These are phyloP conservation scores for Rhinogobius similis DNA, from an alignment of 2,113 vertebrate genomes.

Conservation along the genomic window DNA sequence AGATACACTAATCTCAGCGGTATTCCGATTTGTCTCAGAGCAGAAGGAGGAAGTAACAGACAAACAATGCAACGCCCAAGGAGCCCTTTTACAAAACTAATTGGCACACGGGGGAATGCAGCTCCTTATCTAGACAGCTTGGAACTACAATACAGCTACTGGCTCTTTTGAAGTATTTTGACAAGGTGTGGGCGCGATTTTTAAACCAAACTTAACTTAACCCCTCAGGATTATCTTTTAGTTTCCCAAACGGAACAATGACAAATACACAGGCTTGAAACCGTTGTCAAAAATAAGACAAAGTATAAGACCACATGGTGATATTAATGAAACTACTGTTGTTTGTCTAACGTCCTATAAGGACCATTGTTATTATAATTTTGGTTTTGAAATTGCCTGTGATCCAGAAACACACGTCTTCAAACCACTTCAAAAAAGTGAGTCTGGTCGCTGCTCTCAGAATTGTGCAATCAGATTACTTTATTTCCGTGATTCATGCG, in stretches of 20 bases:
- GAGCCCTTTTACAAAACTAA: constrained; percentile 55
- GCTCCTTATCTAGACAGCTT: constrained; percentile 49
- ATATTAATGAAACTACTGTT: too few species aligned
- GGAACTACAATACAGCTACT: constrained; percentile 41
- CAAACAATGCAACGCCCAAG: constrained; percentile 33
- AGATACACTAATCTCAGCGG: constrained; percentile 22
- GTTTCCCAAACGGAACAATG: neutral
- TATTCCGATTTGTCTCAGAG: constrained; percentile 28
- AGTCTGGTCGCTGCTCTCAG: too few species aligned
- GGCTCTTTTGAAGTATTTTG: constrained; percentile 46
- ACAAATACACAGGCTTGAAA: neutral
- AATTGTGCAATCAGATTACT: too few species aligned
- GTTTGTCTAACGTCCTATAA: too few species aligned
- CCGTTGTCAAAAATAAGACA: neutral
- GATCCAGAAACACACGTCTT: too few species aligned
- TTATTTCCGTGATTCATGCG: too few species aligned
- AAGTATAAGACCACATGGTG: too few species aligned
- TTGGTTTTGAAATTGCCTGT: too few species aligned
- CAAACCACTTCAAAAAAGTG: too few species aligned
- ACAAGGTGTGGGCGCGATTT: constrained; percentile 55
- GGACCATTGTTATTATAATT: too few species aligned
- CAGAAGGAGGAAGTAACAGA: constrained; percentile 11
- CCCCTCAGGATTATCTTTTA: neutral
- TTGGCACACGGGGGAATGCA: constrained; percentile 67
- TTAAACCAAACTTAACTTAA: constrained; percentile 19